Conservation (phyloP, 2,888 invertebrate species). For the Drymonia ruficornis region DNA sequence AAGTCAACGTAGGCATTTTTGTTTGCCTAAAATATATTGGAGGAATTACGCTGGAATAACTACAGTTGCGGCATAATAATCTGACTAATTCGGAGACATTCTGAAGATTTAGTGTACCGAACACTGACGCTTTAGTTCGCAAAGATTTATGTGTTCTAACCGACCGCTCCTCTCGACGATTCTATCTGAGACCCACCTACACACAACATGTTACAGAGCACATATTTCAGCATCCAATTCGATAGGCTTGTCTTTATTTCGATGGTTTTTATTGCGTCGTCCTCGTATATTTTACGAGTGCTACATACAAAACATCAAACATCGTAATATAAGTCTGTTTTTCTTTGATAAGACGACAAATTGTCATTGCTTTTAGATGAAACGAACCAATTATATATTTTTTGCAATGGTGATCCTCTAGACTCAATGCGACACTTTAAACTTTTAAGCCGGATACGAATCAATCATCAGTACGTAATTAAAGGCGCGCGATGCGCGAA, state of each 20-base stretch:
- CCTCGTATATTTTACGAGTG: conserved; percentile 7
- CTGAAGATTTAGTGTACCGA: conserved; percentile 54
- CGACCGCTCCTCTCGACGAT: conserved; percentile 44
- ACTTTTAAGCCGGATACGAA: conserved; percentile 12
- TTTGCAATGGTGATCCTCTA: conserved; percentile 31
- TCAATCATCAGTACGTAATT: conserved; percentile 10
- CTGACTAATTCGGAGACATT: conserved; percentile 44
- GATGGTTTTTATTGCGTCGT: conserved; percentile 29
- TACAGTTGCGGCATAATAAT: conserved; percentile 10
- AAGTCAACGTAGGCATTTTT: neutral
- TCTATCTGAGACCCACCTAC: conserved; percentile 31
- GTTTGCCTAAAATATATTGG: neutral
- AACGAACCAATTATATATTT: neutral
- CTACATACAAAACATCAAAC: conserved; percentile 16
- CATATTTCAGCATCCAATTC: conserved; percentile 23
- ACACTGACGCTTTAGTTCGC: conserved; percentile 51
- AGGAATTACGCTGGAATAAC: neutral
- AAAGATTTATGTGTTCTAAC: conserved; percentile 59
- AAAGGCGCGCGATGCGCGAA: conserved; percentile 45
- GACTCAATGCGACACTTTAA: conserved; percentile 7
- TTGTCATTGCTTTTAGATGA: neutral
- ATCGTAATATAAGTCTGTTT: neutral
- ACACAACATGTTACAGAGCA: conserved; percentile 19
- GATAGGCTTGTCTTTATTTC: conserved; percentile 34
- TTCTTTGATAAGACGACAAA: neutral